A percentile compares a stretch with the other conserved stretches of the same genome.
phyloP scores from a whole-genome alignment of 64 coral and sea anemone genomes.

The Dendronephthya gigantea region DNA sequence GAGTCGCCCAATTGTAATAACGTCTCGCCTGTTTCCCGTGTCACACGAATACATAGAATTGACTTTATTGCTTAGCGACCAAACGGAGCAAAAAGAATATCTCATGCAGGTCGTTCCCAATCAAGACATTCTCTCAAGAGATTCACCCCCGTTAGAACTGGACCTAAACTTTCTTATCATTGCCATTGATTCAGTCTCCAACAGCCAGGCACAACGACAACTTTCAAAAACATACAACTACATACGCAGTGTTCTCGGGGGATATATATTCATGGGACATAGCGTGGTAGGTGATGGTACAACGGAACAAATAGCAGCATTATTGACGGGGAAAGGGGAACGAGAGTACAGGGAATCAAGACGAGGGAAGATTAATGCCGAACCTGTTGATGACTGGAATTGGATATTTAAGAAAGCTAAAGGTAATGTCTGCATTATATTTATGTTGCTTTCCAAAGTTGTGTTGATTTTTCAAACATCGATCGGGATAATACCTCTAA shows the following conservation, averaged over 20 bases:
- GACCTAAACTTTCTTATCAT: slow-evolving; percentile 5
- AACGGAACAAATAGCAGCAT: not conserved
- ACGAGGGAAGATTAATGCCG: not conserved
- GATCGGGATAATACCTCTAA: no score
- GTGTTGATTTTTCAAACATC: no score
- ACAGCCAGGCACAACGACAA: not conserved
- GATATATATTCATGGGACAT: slow-evolving; percentile 7
- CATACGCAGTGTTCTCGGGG: not conserved
- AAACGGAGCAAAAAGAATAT: not conserved
- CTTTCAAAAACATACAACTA: not conserved
- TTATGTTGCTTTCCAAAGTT: no score
- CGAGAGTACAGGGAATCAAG: not conserved
- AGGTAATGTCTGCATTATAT: not conserved
- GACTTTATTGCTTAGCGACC: not conserved
- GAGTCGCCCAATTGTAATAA: not conserved
- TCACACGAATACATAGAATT: not conserved
- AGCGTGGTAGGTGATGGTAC: slow-evolving; percentile 4
- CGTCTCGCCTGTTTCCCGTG: not conserved
- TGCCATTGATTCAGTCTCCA: not conserved
- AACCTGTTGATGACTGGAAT: not conserved
- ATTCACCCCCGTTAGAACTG: not conserved
- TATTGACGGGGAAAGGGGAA: not conserved
- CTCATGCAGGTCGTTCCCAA: not conserved
- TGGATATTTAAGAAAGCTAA: slow-evolving; percentile 10
- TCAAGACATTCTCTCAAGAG: not conserved